phyloP scores from a whole-genome alignment of 1,140 invertebrate species.

The Bradysia coprophila region DNA sequence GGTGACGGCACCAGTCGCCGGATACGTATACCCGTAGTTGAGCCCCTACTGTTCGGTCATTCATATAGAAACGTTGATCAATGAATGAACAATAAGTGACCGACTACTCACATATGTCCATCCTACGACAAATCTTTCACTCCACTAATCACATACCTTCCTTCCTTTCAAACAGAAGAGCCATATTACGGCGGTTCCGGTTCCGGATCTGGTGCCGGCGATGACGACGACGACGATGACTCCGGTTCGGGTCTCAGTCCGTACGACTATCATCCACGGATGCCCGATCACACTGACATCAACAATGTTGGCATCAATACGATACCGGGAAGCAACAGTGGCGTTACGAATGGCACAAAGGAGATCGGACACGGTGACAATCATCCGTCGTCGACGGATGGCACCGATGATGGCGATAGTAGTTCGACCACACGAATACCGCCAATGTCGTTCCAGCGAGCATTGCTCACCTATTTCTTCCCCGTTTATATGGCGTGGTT shows the following conservation, averaged over 20 bases:
- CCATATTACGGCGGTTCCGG: slow-evolving; percentile 32
- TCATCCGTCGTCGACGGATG: slow-evolving; percentile 1
- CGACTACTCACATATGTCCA: no score
- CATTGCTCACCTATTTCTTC: slow-evolving; percentile 51
- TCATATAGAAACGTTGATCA: no score
- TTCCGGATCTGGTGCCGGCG: slow-evolving; percentile 33
- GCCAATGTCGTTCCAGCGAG: slow-evolving; percentile 36
- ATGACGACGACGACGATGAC: slow-evolving; percentile 25
- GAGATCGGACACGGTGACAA: slow-evolving; percentile 6
- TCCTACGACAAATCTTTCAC: no score
- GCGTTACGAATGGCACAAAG: slow-evolving; percentile 12
- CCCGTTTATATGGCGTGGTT: slow-evolving; percentile 70
- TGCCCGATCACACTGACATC: slow-evolving; percentile 16
- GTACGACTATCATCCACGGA: slow-evolving; percentile 14
- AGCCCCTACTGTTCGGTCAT: no score
- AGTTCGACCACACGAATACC: slow-evolving; percentile 18
- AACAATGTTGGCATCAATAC: slow-evolving; percentile 11
- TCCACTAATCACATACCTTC: neutral
- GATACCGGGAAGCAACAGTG: slow-evolving; percentile 5
- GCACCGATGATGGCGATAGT: slow-evolving; percentile 6
- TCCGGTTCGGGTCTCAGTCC: slow-evolving; percentile 26
- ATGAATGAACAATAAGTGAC: no score
- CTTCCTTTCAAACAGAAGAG: slow-evolving; percentile 25
- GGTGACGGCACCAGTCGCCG: no score
- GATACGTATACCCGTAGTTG: no score